Conservation (phyloP, 1,140 invertebrate species). For the Drosophila ironensis region DNA sequence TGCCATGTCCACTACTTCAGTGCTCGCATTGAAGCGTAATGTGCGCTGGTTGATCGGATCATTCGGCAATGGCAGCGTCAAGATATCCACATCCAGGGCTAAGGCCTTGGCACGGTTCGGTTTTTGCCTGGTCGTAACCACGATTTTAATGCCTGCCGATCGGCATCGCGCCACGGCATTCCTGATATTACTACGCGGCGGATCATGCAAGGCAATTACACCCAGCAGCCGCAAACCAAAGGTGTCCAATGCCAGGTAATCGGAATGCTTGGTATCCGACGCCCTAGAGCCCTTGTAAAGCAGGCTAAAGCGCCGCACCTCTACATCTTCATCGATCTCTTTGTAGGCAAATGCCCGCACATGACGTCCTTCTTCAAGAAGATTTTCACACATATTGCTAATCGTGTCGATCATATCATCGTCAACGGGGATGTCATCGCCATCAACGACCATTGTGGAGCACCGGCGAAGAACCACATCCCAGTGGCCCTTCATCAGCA, state of each 20-base stretch:
- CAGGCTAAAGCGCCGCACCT: not conserved
- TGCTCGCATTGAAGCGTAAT: not conserved
- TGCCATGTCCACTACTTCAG: conserved; percentile 35
- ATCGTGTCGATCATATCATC: not conserved
- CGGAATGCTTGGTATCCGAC: not conserved
- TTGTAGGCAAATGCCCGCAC: conserved; percentile 40
- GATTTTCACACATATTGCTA: not conserved
- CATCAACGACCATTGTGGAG: conserved; percentile 9
- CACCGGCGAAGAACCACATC: conserved; percentile 18
- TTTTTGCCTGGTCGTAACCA: conserved; percentile 11
- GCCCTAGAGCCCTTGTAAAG: not conserved
- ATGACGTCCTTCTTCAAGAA: conserved; percentile 18
- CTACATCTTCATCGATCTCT: not conserved
- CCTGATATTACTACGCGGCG: conserved; percentile 6
- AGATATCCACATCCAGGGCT: conserved; percentile 36
- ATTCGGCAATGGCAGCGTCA: not conserved
- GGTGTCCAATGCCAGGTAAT: conserved; percentile 11
- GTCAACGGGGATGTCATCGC: conserved; percentile 3
- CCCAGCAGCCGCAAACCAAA: conserved; percentile 36
- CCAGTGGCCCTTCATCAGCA: conserved; percentile 37
- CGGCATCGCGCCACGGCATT: conserved; percentile 26
- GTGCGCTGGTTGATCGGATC: no score
- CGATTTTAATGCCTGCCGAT: conserved; percentile 48
- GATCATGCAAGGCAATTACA: conserved; percentile 33
- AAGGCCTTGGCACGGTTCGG: conserved; percentile 4